phyloP scores from a whole-genome alignment of 2,797 vertebrate genomes.

The Denticeps clupeoides region DNA sequence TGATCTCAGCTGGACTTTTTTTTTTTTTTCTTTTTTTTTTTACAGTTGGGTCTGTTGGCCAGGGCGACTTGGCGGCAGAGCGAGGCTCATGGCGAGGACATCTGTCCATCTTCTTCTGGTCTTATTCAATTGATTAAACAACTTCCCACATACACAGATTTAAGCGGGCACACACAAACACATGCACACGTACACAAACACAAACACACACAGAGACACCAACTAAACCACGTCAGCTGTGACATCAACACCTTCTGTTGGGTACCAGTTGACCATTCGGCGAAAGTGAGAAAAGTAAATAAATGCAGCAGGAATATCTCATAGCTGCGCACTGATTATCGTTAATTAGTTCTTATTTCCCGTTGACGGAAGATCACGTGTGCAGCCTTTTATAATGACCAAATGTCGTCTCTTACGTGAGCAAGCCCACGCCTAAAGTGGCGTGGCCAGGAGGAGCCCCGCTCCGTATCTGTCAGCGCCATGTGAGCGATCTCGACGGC shows the following conservation, averaged over 20 bases:
- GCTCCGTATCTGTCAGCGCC: background rate
- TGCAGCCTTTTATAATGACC: slow-evolving; percentile 13
- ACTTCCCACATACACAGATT: background rate
- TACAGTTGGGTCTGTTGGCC: too few species aligned
- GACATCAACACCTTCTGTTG: slow-evolving; percentile 39
- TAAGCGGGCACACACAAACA: background rate
- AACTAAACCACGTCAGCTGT: slow-evolving; percentile 32
- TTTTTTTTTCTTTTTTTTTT: too few species aligned
- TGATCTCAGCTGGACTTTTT: too few species aligned
- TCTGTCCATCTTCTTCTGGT: background rate
- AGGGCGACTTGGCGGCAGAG: too few species aligned
- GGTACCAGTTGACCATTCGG: slow-evolving; percentile 27
- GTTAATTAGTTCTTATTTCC: background rate
- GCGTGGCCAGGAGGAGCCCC: too few species aligned
- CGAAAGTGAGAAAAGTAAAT: slow-evolving; percentile 5
- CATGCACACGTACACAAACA: background rate
- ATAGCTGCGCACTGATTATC: background rate
- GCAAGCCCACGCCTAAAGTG: too few species aligned
- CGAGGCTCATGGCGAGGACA: too few species aligned
- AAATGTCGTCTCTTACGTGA: slow-evolving; percentile 7
- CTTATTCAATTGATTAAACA: background rate
- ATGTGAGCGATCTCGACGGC: background rate
- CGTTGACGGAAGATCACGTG: background rate
- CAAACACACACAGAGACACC: background rate
- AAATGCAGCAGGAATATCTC: slow-evolving; percentile 8